These are phyloP conservation scores for Drosophila tsacasi DNA, from an alignment of 1,140 invertebrate genomes.

Conservation along the genomic window DNA sequence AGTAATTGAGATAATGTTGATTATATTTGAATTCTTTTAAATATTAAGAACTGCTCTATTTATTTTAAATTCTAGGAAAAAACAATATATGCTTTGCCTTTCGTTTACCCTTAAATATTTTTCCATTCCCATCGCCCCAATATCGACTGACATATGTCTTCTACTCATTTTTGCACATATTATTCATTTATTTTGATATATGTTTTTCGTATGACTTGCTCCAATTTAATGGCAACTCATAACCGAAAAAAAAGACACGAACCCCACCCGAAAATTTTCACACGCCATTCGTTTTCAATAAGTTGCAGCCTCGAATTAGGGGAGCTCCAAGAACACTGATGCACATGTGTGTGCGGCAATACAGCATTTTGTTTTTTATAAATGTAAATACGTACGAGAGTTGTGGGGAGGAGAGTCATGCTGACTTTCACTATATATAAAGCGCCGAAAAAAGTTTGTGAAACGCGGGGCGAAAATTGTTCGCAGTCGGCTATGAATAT, in stretches of 20 bases:
- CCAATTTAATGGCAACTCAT: slow-evolving; percentile 34
- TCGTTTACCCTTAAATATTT: not conserved
- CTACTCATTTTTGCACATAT: slow-evolving; percentile 6
- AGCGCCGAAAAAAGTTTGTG: slow-evolving; percentile 63
- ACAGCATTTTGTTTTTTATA: slow-evolving; percentile 20
- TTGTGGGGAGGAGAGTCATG: slow-evolving; percentile 58
- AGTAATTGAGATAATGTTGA: not conserved
- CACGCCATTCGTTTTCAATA: slow-evolving; percentile 81
- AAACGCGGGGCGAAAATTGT: slow-evolving; percentile 72
- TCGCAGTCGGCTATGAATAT: slow-evolving; percentile 58
- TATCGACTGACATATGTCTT: slow-evolving; percentile 3
- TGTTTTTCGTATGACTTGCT: slow-evolving; percentile 32
- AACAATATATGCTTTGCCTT: not conserved
- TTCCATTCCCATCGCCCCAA: not conserved
- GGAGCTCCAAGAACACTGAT: slow-evolving; percentile 41
- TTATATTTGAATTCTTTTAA: not conserved
- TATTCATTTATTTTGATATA: slow-evolving; percentile 44
- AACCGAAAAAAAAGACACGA: slow-evolving; percentile 7
- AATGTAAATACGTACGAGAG: slow-evolving; percentile 42
- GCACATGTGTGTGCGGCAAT: slow-evolving; percentile 24
- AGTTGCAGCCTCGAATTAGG: slow-evolving; percentile 70
- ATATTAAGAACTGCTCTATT: not conserved
- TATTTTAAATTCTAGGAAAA: not conserved
- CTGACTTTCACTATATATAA: slow-evolving; percentile 59
- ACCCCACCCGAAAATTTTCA: slow-evolving; percentile 56